These are phyloP conservation scores for Danionella dracula DNA, from an alignment of 2,797 vertebrate species.

Conservation along the genomic window DNA sequence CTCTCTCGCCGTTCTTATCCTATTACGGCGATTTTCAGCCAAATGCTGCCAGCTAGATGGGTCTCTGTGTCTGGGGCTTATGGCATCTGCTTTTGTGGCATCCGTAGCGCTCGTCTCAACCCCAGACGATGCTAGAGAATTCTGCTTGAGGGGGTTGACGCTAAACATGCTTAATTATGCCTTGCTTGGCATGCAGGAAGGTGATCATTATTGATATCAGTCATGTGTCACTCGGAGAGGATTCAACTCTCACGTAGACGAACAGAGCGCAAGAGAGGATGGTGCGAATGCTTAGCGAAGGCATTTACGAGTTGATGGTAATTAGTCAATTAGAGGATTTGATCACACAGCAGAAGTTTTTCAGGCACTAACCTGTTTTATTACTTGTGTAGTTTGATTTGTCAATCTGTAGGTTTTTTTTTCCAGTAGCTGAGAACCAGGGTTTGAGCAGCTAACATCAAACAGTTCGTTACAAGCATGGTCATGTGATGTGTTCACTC, in stretches of 20 bases:
- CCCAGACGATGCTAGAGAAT: constrained; percentile 7
- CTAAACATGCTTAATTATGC: constrained; percentile 39
- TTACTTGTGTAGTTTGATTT: too few species aligned
- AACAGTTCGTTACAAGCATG: too few species aligned
- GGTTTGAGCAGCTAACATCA: too few species aligned
- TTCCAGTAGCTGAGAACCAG: too few species aligned
- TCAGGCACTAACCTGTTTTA: too few species aligned
- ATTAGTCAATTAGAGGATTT: neutral
- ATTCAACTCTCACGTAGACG: neutral
- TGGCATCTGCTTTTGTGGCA: neutral
- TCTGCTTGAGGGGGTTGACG: constrained; percentile 20
- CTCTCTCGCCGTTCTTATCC: constrained; percentile 12
- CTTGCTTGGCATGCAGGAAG: constrained; percentile 21
- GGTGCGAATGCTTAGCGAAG: neutral
- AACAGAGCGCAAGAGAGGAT: neutral
- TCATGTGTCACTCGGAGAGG: constrained; percentile 25
- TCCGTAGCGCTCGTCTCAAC: neutral
- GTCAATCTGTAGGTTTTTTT: too few species aligned
- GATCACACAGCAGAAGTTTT: neutral
- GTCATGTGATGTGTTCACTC: too few species aligned
- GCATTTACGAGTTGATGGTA: neutral
- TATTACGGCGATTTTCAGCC: constrained; percentile 2
- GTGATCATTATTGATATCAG: constrained; percentile 23
- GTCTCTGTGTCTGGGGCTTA: neutral
- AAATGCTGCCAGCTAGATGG: constrained; percentile 11